A percentile compares a stretch with the other conserved stretches of the same genome.
Evolutionary conservation across 2,888 invertebrate species (phyloP).

Genomic region (Plagiodera versicolora): DNA sequence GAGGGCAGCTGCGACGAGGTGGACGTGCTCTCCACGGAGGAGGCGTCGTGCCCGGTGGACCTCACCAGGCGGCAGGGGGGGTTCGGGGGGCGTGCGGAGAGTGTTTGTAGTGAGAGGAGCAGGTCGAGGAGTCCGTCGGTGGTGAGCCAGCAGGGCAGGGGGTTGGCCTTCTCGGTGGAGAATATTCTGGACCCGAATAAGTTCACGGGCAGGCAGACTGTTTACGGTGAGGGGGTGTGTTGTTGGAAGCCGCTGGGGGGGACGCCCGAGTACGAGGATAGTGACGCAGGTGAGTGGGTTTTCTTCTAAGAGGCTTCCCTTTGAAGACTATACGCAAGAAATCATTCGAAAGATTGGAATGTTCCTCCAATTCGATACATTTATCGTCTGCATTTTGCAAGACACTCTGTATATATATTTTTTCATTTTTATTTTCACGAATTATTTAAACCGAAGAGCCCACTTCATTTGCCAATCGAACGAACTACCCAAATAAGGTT

Average conservation of each 20-base stretch:
- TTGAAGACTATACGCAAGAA: no score
- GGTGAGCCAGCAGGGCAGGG: constrained; percentile 62
- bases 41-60: constrained; percentile 54
- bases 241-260: constrained; percentile 59
- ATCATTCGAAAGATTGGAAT: no score
- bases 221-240: constrained; percentile 53
- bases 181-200: constrained; percentile 89
- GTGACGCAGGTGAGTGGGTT: constrained; percentile 54
- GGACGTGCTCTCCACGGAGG: constrained; percentile 53
- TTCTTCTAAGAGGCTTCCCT: background rate
- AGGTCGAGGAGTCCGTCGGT: constrained; percentile 54
- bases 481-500: no score
- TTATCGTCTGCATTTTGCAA: no score
- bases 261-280: constrained; percentile 59
- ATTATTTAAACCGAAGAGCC: no score
- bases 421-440: no score
- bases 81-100: constrained; percentile 50
- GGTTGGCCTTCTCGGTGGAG: constrained; percentile 85
- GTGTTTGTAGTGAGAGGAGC: constrained; percentile 56
- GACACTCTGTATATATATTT: no score
- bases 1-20: constrained; percentile 43
- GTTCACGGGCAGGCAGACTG: constrained; percentile 71
- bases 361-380: no score
- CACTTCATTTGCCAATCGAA: no score
- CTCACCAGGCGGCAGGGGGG: constrained; percentile 52